These are phyloP conservation scores for Peromyscus melanophrys DNA, from an alignment of 2,797 vertebrate genomes.

Conservation along the genomic window DNA sequence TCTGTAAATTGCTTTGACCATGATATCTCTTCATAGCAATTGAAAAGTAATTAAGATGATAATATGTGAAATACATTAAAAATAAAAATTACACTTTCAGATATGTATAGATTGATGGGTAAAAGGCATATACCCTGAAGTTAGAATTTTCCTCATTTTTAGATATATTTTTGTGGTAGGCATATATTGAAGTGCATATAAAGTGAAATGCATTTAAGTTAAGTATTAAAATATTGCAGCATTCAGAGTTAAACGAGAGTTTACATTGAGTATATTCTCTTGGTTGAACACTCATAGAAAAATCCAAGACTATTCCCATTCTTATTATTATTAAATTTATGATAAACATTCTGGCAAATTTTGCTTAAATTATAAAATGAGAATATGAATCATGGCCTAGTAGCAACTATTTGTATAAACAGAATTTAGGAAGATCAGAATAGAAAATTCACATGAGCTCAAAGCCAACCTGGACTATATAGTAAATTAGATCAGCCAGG, in stretches of 20 bases:
- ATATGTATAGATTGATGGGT: neutral
- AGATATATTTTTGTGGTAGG: neutral
- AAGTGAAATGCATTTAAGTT: neutral
- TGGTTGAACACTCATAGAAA: neutral
- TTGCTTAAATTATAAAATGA: neutral
- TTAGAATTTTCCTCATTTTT: neutral
- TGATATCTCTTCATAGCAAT: neutral
- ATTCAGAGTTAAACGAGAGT: neutral
- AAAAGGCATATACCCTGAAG: neutral
- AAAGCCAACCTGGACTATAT: neutral
- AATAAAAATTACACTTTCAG: neutral
- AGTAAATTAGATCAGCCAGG: neutral
- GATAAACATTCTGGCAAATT: neutral
- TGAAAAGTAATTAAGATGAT: neutral
- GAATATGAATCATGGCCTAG: neutral
- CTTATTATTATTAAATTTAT: slow-evolving; percentile 37
- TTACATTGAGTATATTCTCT: neutral
- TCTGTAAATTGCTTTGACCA: neutral
- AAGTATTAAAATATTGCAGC: neutral
- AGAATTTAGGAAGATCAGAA: neutral
- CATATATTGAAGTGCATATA: neutral
- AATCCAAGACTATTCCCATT: neutral
- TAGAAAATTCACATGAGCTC: neutral
- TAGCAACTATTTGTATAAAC: neutral
- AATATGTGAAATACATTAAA: neutral